Percentiles rank a stretch among this genome's conserved stretches.
phyloP scores from a whole-genome alignment of 2,888 invertebrate species.

The Polydrusus pterygomalis region DNA sequence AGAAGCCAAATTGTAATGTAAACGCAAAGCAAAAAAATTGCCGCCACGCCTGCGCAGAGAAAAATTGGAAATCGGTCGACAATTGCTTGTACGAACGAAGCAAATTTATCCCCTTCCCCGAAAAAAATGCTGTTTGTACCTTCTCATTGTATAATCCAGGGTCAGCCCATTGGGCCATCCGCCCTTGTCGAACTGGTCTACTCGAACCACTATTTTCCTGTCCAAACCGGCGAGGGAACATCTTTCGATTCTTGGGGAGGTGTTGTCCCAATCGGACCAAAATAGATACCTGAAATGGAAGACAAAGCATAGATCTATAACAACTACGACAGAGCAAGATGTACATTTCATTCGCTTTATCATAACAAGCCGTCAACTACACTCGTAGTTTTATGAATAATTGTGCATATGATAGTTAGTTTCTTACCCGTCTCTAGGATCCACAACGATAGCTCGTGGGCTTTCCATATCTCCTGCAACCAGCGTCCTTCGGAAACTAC shows the following conservation, averaged over 20 bases:
- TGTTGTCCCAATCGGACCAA: conserved; percentile 92
- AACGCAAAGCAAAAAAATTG: no score
- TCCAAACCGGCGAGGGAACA: conserved; percentile 84
- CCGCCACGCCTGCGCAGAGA: no score
- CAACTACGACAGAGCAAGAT: no score
- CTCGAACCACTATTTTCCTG: conserved; percentile 76
- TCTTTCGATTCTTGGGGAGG: conserved; percentile 87
- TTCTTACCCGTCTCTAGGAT: conserved; percentile 80
- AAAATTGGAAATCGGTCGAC: no score
- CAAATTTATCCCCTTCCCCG: no score
- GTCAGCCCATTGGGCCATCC: conserved; percentile 92
- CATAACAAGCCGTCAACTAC: no score
- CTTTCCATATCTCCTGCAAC: conserved; percentile 86
- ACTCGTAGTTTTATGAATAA: no score
- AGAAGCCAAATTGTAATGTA: no score
- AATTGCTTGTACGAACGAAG: no score
- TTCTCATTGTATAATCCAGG: conserved; percentile 81
- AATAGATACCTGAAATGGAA: conserved; percentile 75
- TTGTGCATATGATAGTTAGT: neutral
- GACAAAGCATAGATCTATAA: no score
- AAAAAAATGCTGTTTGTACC: no score
- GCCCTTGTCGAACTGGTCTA: conserved; percentile 73
- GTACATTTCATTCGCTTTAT: no score
- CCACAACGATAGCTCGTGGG: conserved; percentile 87
- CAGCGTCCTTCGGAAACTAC: conserved; percentile 84